These are phyloP conservation scores for Drosophila meridionalis DNA, from an alignment of 2,888 invertebrate genomes.

Conservation along the genomic window DNA sequence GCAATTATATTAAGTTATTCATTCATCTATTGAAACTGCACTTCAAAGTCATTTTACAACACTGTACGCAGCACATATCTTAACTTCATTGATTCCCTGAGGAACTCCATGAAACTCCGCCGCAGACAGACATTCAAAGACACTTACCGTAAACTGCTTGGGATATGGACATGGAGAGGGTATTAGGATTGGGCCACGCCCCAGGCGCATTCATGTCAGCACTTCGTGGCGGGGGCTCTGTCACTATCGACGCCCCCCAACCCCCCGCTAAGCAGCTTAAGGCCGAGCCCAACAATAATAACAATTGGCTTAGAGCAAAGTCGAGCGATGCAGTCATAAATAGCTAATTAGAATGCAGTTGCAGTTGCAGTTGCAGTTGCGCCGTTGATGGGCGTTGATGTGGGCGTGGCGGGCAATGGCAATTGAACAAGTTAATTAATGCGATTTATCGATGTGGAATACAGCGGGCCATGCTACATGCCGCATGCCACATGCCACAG, in stretches of 20 bases:
- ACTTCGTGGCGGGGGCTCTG: background rate
- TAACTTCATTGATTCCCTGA: background rate
- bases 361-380: conserved; percentile 24
- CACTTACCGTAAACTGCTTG: conserved; percentile 14
- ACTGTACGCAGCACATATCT: background rate
- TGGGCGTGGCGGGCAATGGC: conserved; percentile 59
- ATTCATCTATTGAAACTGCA: background rate
- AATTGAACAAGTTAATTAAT: conserved; percentile 76
- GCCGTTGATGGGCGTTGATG: conserved; percentile 35
- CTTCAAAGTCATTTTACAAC: background rate
- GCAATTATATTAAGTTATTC: no score
- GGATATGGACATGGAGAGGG: conserved; percentile 15
- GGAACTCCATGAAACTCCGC: background rate
- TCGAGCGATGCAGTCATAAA: conserved; percentile 46
- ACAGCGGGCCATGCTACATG: conserved; percentile 47
- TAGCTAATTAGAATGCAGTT: conserved; percentile 71
- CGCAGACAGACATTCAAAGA: background rate
- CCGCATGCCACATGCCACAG: conserved; percentile 16
- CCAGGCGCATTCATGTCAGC: conserved; percentile 10
- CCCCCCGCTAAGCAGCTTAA: conserved; percentile 59
- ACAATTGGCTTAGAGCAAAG: conserved; percentile 46
- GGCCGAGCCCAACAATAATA: conserved; percentile 13
- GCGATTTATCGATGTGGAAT: conserved; percentile 79
- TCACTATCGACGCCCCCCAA: background rate
- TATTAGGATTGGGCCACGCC: conserved; percentile 27